A percentile compares a stretch with the other conserved stretches of the same genome.
Conservation (phyloP, 1,140 invertebrate genomes). For the Eurosta solidaginis region DNA sequence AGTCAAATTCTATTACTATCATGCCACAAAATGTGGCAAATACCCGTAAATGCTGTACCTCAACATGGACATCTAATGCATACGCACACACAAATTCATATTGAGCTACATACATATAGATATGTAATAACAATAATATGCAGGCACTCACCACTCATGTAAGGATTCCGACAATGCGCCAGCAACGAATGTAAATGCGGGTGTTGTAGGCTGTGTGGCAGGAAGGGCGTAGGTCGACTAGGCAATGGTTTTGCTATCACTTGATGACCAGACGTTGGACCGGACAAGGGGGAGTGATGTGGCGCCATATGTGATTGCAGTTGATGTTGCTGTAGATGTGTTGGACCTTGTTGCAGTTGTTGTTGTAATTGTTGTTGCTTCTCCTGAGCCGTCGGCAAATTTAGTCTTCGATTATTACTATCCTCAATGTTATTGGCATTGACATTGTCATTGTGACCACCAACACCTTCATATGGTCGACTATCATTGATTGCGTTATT, state of each 20-base stretch:
- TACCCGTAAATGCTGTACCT: not conserved
- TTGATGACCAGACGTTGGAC: conserved; percentile 43
- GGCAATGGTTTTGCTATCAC: conserved; percentile 64
- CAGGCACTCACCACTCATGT: conserved; percentile 62
- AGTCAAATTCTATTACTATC: conserved; percentile 13
- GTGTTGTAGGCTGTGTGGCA: conserved; percentile 61
- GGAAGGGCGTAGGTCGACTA: conserved; percentile 62
- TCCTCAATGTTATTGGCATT: conserved; percentile 45
- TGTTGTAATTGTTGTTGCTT: conserved; percentile 37
- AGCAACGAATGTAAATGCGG: conserved; percentile 59
- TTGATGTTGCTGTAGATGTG: conserved; percentile 31
- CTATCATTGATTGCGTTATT: conserved; percentile 27
- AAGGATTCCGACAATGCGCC: conserved; percentile 64
- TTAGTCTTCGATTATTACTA: conserved; percentile 58
- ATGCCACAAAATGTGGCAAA: not conserved
- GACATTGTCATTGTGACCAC: conserved; percentile 36
- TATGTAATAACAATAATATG: not conserved
- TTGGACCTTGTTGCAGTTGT: conserved; percentile 32
- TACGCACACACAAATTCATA: not conserved
- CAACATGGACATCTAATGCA: not conserved
- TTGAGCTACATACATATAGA: not conserved
- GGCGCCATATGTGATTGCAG: conserved; percentile 24
- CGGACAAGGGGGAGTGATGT: conserved; percentile 33
- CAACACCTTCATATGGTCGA: conserved; percentile 2
- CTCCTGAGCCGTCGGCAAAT: conserved; percentile 43